Evolutionary conservation across 1,140 invertebrate genomes (phyloP), one percentile per base, ranked within the genome.

Genomic region (Ooceraea biroi): DNA sequence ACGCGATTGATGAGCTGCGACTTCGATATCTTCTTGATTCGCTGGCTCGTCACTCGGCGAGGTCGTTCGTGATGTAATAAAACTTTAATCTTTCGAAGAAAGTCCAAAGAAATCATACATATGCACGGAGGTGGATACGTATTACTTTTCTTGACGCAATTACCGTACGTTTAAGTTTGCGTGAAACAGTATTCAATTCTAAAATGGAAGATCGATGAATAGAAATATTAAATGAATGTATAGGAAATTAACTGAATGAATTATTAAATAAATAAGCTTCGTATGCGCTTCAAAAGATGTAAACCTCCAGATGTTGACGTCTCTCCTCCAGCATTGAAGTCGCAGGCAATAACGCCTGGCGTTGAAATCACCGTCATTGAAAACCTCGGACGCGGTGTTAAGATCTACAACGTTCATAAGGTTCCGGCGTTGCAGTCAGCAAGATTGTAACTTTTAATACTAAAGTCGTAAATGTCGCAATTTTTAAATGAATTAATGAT

Each of bases 281-380:
- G 27, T 19, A 4, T 14, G 12, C 57, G 22, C 36, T 7, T 52
- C n/a, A n/a, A n/a, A n/a, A n/a, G n/a, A n/a, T n/a, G n/a, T 14
- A 19, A 50, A 8, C 19, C 27, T 12, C 58, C 11, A 3, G 41
- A 41, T 4, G 5, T 25, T 3, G 27, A n/a, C 30, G 19, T 36
- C 12, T 36, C 12, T 36, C 36, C 36, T 12, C 46, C 17, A 10
- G 27, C 19, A 41, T 55, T 14, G 63, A 52, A 68, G 68, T 68
- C 14, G 36, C 30, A 41, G 30, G 12, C 11, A 8, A 8, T 66
- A 27, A 68, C 36, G 30, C n/a, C 48, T 30, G 48, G 48, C 63
- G 65, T 69, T 80, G 50, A 80, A 80, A 69, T 80, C 50, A 12
- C 65, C 65, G 76, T 50, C 65, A 69, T 80, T 80, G 36, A 80